Percentiles rank a stretch among this genome's conserved stretches.
phyloP scores from a whole-genome alignment of 2,797 vertebrate species.

The Myoxocephalus aenaeus region DNA sequence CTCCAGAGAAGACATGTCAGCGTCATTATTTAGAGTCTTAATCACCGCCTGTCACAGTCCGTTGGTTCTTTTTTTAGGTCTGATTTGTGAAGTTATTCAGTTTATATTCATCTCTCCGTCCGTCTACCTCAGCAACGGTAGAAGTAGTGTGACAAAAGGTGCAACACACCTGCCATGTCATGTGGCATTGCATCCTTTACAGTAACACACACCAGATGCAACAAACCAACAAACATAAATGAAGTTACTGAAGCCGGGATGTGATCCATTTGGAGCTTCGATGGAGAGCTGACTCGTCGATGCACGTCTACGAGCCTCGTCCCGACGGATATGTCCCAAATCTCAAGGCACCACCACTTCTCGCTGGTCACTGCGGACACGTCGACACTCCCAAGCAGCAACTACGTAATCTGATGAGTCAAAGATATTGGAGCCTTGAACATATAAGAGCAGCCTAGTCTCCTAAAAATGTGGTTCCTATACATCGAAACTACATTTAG shows the following conservation, averaged over 20 bases:
- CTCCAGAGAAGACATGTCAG: conserved; percentile 44
- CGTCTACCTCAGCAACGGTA: not conserved
- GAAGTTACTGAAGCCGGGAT: not conserved
- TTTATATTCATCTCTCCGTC: not conserved
- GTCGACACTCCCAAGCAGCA: too few species aligned
- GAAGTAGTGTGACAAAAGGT: not conserved
- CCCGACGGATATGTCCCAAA: not conserved
- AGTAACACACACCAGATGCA: not conserved
- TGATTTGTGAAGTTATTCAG: not conserved
- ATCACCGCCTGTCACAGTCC: conserved; percentile 46
- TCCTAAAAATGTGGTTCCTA: too few species aligned
- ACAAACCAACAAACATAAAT: not conserved
- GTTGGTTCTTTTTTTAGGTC: not conserved
- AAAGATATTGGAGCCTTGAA: too few species aligned
- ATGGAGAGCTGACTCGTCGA: not conserved
- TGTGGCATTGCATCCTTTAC: not conserved
- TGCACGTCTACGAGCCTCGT: not conserved
- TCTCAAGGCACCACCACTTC: too few species aligned
- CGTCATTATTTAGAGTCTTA: conserved; percentile 47
- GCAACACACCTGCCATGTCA: not conserved
- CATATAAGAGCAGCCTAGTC: too few species aligned
- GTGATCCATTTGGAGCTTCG: not conserved
- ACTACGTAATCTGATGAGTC: too few species aligned
- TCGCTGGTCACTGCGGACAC: too few species aligned
- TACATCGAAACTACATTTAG: too few species aligned